Evolutionary conservation across 1,140 invertebrate genomes (phyloP).

Genomic region (Diuraphis noxia): DNA sequence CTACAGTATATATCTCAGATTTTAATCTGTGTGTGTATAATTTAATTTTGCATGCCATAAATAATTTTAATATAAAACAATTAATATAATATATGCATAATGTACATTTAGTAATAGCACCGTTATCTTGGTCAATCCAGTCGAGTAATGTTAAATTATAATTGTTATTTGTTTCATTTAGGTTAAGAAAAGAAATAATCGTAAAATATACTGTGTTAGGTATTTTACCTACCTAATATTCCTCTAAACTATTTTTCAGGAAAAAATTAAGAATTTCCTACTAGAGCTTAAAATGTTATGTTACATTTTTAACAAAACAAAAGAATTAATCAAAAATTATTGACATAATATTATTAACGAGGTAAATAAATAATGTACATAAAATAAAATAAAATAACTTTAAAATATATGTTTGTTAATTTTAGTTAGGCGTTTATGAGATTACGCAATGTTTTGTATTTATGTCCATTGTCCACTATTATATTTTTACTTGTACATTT

Average conservation of each 20-base stretch:
- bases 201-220: no score
- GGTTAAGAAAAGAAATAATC: not conserved
- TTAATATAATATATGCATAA: not conserved
- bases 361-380: not conserved
- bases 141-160: constrained; percentile 16
- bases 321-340: not conserved
- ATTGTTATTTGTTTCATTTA: not conserved
- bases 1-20: not conserved
- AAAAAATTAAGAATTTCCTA: not conserved
- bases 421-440: not conserved
- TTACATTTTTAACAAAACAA: constrained; percentile 15
- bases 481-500: not conserved
- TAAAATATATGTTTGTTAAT: not conserved
- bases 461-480: not conserved
- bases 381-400: not conserved
- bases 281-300: not conserved
- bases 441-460: not conserved
- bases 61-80: constrained; percentile 7
- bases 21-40: not conserved
- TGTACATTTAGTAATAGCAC: constrained; percentile 31
- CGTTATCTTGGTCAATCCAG: constrained; percentile 15
- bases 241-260: not conserved
- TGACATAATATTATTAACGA: not conserved
- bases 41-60: not conserved
- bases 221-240: not conserved